Evolutionary conservation across 2,797 vertebrate species (phyloP).

Genomic region (Hemibagrus guttatus): DNA sequence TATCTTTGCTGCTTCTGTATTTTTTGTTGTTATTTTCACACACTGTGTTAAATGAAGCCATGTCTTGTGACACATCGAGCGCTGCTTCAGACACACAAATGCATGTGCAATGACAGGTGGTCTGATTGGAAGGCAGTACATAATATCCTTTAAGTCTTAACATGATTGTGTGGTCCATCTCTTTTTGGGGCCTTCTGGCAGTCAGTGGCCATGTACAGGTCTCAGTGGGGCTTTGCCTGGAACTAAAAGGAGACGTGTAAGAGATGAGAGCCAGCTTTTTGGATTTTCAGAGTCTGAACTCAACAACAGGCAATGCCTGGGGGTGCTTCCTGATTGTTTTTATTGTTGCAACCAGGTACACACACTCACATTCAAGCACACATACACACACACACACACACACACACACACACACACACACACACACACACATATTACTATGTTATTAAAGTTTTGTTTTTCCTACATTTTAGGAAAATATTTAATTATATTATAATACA

Average conservation of each 20-base stretch:
- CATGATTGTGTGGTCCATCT: constrained; percentile 47
- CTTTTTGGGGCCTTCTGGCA: constrained; percentile 34
- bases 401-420: constrained; percentile 18
- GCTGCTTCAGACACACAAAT: constrained; percentile 41
- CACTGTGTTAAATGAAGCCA: constrained; percentile 48
- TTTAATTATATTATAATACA: not conserved
- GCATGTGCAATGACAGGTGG: constrained; percentile 55
- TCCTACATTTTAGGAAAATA: not conserved
- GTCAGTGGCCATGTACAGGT: constrained; percentile 59
- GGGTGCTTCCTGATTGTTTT: constrained; percentile 61
- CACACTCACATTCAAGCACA: constrained; percentile 18
- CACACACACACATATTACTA: constrained; percentile 11
- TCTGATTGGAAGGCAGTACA: constrained; percentile 49
- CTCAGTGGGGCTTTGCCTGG: constrained; percentile 46
- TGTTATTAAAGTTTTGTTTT: not conserved
- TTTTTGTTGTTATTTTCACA: constrained; percentile 43
- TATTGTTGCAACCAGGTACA: constrained; percentile 29
- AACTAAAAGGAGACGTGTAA: constrained; percentile 63
- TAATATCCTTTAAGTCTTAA: constrained; percentile 55
- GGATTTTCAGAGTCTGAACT: constrained; percentile 68
- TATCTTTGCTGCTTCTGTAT: constrained; percentile 25
- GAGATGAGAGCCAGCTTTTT: constrained; percentile 69
- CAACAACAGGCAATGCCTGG: constrained; percentile 70
- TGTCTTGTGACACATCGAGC: constrained; percentile 50
- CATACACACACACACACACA: constrained; percentile 34